A percentile compares a stretch with the other conserved stretches of the same genome.
Conservation (phyloP, 2,797 vertebrate genomes). For the Pachyuromys duprasi region DNA sequence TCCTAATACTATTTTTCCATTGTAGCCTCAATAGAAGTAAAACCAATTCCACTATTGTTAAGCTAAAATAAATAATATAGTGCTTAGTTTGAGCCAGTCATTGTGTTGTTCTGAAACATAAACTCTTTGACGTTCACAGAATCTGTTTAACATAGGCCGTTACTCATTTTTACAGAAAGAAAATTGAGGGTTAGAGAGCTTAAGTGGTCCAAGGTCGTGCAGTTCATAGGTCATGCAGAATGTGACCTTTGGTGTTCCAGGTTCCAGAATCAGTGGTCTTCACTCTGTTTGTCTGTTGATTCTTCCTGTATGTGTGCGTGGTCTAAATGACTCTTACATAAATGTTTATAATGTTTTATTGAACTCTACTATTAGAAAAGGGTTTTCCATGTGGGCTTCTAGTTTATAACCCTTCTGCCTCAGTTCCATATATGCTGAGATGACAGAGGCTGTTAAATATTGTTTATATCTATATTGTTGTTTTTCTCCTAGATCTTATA, state of each 20-base stretch:
- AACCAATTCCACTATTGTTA: slow-evolving; percentile 10
- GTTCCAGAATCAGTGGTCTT: not conserved
- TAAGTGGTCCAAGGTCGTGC: not conserved
- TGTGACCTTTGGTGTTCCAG: not conserved
- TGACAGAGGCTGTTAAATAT: not conserved
- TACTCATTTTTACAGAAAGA: slow-evolving; percentile 45
- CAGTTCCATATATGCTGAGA: not conserved
- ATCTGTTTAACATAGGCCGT: slow-evolving; percentile 5
- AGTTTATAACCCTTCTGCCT: not conserved
- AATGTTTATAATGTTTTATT: not conserved
- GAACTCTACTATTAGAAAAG: not conserved
- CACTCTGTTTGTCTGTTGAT: not conserved
- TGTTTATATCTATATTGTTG: slow-evolving; percentile 52
- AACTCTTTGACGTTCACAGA: slow-evolving; percentile 15
- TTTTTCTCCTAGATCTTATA: slow-evolving; percentile 85
- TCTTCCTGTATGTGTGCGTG: not conserved
- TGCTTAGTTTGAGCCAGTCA: slow-evolving; percentile 6
- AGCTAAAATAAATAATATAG: not conserved
- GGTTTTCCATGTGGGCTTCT: not conserved
- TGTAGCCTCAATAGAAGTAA: not conserved
- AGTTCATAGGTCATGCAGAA: not conserved
- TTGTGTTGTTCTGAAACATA: not conserved
- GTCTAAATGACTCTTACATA: not conserved
- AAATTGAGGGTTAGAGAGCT: not conserved
- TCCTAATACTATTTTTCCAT: slow-evolving; percentile 47